Base-by-base conservation (phyloP, 2,888 invertebrate genomes). In the Cataglyphis livida region DNA sequence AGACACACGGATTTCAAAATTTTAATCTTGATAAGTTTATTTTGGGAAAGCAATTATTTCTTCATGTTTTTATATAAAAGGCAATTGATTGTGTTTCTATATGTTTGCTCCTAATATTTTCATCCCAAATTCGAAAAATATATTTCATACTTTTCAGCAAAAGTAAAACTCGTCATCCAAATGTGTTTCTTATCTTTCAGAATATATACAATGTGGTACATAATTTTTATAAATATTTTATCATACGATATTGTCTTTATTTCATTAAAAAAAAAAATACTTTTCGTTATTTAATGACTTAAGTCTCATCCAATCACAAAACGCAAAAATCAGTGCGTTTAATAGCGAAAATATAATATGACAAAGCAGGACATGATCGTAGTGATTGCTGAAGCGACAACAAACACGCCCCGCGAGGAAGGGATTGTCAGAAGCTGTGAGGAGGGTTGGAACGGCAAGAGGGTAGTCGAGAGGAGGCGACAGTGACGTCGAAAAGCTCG, bases 401-500 rank as follows among this genome's bases (percentile, higher is more conserved):
- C 88, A 91, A 87, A 85, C 84, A 82, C 71, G 87, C 57, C 78
- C 85, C 83, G 85, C 79, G 86, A 79, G 81, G 85, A 78, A 71
- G 78, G 86, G 84, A 73, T 87, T 86, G 87, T 83, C 85, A 89
- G 86, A 75, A 84, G 88, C 66, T 83, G 84, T 32, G 32, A 41
- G 32, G 44, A 68, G 75, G 62, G 54, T 62, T n/a, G 65, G 44
- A 35, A 38, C 51, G 68, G 75, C 21, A 64, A 51, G 59, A 68
- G 32, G 65, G 59, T 73, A 59, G 51, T 76, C 28, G 70, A 71
- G 64, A 62, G 82, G 61, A 66, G 70, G 81, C 64, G 81, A 76
- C 76, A 71, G 79, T 68, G 81, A 87, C 87, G 87, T 85, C 90
- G 91, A 92, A 92, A 93, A 92, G 93, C 93, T 90, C 90, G 88